These are phyloP conservation scores for Phyllopteryx taeniolatus DNA, from an alignment of 2,113 vertebrate species.

Conservation along the genomic window DNA sequence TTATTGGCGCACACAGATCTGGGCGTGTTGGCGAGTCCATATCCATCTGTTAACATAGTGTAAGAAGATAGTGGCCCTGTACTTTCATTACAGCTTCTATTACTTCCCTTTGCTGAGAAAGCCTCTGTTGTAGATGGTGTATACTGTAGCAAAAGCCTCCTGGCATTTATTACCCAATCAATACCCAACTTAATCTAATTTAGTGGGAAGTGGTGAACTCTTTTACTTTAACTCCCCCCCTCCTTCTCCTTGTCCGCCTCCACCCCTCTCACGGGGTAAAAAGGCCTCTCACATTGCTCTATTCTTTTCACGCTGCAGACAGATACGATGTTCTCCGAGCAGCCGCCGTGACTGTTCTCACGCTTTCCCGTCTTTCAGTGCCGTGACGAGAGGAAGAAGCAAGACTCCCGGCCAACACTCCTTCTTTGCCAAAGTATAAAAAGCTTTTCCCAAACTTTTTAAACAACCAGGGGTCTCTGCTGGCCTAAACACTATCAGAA, in stretches of 20 bases:
- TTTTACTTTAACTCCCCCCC: slow-evolving; percentile 33
- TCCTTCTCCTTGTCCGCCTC: slow-evolving; percentile 27
- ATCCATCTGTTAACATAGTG: slow-evolving; percentile 41
- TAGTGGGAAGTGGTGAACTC: slow-evolving; percentile 60
- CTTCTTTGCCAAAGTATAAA: slow-evolving; percentile 28
- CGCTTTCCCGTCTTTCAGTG: slow-evolving; percentile 48
- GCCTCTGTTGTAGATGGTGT: slow-evolving; percentile 33
- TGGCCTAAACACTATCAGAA: background rate
- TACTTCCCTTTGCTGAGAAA: slow-evolving; percentile 42
- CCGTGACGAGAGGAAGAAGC: slow-evolving; percentile 33
- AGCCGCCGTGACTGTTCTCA: slow-evolving; percentile 66
- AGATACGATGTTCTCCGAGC: slow-evolving; percentile 67
- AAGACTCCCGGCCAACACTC: slow-evolving; percentile 32
- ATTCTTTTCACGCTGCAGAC: slow-evolving; percentile 66
- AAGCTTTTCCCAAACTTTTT: background rate
- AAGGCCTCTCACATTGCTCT: slow-evolving; percentile 47
- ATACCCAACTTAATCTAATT: slow-evolving; percentile 70
- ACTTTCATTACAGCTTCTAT: slow-evolving; percentile 47
- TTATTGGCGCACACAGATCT: background rate
- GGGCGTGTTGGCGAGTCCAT: background rate
- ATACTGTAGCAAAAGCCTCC: slow-evolving; percentile 29
- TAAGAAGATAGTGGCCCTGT: slow-evolving; percentile 43
- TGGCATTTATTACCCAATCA: slow-evolving; percentile 63
- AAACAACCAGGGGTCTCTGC: background rate
- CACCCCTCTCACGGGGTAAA: slow-evolving; percentile 32